Evolutionary conservation across 2,888 invertebrate species (phyloP), one percentile per base, ranked within the genome.

Genomic region (Drosophila recens): DNA sequence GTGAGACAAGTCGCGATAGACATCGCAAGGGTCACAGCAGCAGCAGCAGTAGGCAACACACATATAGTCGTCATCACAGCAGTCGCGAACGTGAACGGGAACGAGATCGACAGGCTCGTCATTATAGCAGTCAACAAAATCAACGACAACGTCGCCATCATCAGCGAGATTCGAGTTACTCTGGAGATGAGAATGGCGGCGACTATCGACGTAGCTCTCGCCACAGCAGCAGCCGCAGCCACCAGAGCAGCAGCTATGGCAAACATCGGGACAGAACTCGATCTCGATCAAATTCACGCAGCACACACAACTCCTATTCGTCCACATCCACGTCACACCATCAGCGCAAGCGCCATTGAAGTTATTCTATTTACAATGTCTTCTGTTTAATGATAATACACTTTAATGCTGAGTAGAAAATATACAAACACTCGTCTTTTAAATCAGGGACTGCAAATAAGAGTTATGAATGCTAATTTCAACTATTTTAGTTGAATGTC

Each of bases 211-310:
- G 66, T 1, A 73, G 78, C 13, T 79, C 72, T 4, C 71, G 88
- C 2, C 81, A 74, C 27, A 75, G 81, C 52, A 75, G 69, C 58
- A 78, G 56, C 58, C 89, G 66, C 40, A 78, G 76, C 27, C 72
- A 75, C 6, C 72, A 80, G 38, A 62, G 70, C 56, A 74, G 64
- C 48, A 86, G 65, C 68, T 64, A 81, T 62, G 53, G 67, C 42
- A 76, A 75, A 2, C 75, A 74, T 49, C 79, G 70, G 49, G 77
- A 71, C 23, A 73, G 74, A 61, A 81, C 87, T 13, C 79, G 87
- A 54, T 91, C 92, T 11, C 87, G 90, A 17, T 92, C 92, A 38
- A 82, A 90, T 36, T 90, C 91, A 36, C 87, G 90, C 70, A 91
- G 91, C 61, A 85, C 84, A 57, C 90, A 90, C 66, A 85, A 77